A percentile compares a stretch with the other conserved stretches of the same genome.
phyloP scores from a whole-genome alignment of 2,113 vertebrate genomes.

The pig (Sus scrofa) region T2T-Sscrofa CM000813.6:85149501-85150000 shows the following conservation, averaged over 20 bases:
- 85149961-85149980: background rate
- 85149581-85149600: no score
- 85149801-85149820: no score
- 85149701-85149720: no score
- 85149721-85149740: no score
- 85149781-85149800: no score
- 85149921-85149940: background rate
- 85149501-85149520: conserved; percentile 72
- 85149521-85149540: background rate
- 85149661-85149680: no score
- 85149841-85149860: fast-evolving
- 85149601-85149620: no score
- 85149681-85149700: no score
- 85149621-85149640: no score
- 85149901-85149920: fast-evolving
- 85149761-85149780: no score
- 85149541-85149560: fast-evolving
- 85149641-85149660: no score
- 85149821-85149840: background rate
- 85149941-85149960: background rate
- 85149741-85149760: no score
- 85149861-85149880: fast-evolving
- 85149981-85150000: background rate
- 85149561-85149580: fast-evolving
- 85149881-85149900: background rate